These are phyloP conservation scores for Pristionchus entomophagus DNA, from an alignment of 2,888 invertebrate species.

Conservation along the genomic window DNA sequence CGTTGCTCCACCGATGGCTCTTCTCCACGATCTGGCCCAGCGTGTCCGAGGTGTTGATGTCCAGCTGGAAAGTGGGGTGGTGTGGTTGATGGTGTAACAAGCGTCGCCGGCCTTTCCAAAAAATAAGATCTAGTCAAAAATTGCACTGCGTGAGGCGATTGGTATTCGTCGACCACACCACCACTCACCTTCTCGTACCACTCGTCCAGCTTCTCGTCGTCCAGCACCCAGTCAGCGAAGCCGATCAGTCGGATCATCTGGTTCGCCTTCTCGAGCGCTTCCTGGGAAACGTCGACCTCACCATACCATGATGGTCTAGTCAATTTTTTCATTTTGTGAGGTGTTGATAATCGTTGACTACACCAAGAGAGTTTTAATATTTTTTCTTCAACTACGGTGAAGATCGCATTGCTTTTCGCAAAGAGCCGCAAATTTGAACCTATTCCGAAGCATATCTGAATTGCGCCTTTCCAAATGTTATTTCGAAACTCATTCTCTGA, in stretches of 20 bases:
- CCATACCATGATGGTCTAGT: background rate
- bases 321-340: background rate
- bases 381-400: no score
- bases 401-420: no score
- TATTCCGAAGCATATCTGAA: no score
- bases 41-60: conserved; percentile 83
- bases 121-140: background rate
- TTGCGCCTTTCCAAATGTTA: no score
- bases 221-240: conserved; percentile 91
- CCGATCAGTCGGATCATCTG: conserved; percentile 82
- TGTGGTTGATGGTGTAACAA: conserved; percentile 5
- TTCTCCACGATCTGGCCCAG: conserved; percentile 91
- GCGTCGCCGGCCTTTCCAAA: background rate
- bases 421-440: no score
- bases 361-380: background rate
- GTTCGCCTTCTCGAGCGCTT: conserved; percentile 63
- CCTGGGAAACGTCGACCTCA: conserved; percentile 49
- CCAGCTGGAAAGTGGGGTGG: conserved; percentile 80
- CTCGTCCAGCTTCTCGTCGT: conserved; percentile 83
- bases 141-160: background rate
- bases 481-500: no score
- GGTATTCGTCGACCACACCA: background rate
- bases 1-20: conserved; percentile 79
- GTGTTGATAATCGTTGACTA: background rate
- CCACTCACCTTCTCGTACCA: conserved; percentile 80